Evolutionary conservation across 2,113 vertebrate genomes (phyloP).

Genomic region (Saiga tatarica): DNA sequence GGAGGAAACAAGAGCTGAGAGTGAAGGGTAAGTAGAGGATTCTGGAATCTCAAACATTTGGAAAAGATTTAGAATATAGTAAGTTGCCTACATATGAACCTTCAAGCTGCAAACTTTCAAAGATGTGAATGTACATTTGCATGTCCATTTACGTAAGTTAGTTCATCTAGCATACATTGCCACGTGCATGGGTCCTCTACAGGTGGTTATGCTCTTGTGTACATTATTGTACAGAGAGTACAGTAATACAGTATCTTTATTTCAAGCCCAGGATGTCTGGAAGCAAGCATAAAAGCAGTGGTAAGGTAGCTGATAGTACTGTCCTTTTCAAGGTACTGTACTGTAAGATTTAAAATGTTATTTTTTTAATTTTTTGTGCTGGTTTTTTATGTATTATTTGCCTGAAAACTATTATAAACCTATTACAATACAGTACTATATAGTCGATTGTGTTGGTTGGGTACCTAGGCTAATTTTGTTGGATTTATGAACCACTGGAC

Average conservation of each 20-base stretch:
- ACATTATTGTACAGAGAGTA: not conserved
- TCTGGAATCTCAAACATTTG: not conserved
- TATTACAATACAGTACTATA: not conserved
- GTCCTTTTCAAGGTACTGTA: not conserved
- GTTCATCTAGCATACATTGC: not conserved
- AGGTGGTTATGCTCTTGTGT: not conserved
- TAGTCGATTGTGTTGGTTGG: not conserved
- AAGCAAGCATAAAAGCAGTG: not conserved
- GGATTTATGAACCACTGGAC: not conserved
- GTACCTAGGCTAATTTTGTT: not conserved
- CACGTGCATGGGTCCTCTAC: accelerated
- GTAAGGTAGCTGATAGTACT: not conserved
- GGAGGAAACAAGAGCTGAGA: not conserved
- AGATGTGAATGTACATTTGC: not conserved
- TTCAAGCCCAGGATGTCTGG: not conserved
- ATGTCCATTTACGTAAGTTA: not conserved
- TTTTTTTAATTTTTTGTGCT: not conserved
- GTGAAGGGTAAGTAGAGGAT: not conserved
- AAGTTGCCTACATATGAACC: not conserved
- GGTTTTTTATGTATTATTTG: not conserved
- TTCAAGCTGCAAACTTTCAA: not conserved
- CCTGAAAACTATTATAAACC: not conserved
- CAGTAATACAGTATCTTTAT: not conserved
- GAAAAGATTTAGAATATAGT: not conserved
- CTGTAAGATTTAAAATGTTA: not conserved